Conservation (phyloP, 2,797 vertebrate genomes). For the Cetoscarus ocellatus region DNA sequence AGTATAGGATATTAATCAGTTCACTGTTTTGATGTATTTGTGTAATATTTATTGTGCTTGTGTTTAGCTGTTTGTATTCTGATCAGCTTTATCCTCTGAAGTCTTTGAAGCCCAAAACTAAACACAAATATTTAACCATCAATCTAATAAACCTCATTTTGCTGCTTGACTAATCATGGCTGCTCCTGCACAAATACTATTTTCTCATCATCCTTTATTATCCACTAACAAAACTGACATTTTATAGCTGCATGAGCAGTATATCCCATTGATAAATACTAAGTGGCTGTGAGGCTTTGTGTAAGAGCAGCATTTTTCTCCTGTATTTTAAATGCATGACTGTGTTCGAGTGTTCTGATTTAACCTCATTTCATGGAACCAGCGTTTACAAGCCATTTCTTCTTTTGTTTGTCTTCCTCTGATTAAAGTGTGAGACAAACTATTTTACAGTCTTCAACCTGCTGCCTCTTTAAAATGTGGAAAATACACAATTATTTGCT, state of each 20-base stretch:
- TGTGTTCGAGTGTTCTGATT: conserved; percentile 16
- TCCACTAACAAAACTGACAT: conserved; percentile 35
- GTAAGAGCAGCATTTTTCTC: not conserved
- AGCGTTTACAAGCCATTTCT: conserved; percentile 19
- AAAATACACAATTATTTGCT: not conserved
- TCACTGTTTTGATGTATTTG: not conserved
- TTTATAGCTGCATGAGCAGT: conserved; percentile 29
- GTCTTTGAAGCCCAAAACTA: conserved; percentile 8
- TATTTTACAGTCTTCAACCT: conserved; percentile 7
- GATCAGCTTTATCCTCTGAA: not conserved
- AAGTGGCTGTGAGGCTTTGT: conserved; percentile 9
- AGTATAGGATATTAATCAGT: not conserved
- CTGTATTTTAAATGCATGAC: conserved; percentile 26
- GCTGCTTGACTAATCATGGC: conserved; percentile 25
- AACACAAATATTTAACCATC: conserved; percentile 22
- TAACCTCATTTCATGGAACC: conserved; percentile 26
- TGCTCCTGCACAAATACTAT: conserved; percentile 23
- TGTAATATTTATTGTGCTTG: not conserved
- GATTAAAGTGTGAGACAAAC: conserved; percentile 29
- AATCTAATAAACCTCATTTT: conserved; percentile 29
- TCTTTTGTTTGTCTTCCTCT: not conserved
- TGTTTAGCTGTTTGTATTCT: conserved; percentile 10
- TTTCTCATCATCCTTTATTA: conserved; percentile 45
- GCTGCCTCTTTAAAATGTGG: conserved; percentile 4
- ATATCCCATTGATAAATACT: conserved; percentile 15